These are phyloP conservation scores for Struthidea cinerea DNA, from an alignment of 2,113 vertebrate genomes.

Conservation along the genomic window DNA sequence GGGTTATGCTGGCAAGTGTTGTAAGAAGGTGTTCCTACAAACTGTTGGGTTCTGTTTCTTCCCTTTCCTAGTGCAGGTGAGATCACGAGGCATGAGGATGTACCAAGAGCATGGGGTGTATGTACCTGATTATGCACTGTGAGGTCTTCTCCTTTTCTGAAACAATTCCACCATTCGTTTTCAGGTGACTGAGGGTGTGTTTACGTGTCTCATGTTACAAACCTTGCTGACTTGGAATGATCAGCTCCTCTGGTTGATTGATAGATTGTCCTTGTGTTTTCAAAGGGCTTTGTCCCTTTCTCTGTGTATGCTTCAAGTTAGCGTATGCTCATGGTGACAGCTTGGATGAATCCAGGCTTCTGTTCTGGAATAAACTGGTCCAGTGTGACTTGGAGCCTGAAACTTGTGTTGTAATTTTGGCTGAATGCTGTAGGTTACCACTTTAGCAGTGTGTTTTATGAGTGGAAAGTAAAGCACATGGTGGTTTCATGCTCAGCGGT, in stretches of 20 bases:
- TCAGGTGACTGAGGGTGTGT: background rate
- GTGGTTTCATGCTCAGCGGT: conserved; percentile 6
- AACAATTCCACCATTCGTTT: fast-evolving
- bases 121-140: background rate
- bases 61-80: background rate
- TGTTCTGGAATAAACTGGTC: conserved; percentile 6
- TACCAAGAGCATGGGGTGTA: background rate
- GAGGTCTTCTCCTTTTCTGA: background rate
- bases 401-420: background rate
- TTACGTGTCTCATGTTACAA: background rate
- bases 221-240: background rate
- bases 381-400: background rate
- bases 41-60: background rate
- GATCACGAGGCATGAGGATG: background rate
- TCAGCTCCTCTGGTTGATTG: background rate
- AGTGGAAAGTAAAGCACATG: background rate
- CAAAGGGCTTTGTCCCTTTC: background rate
- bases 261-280: background rate
- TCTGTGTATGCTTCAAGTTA: background rate
- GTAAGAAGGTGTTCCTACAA: background rate
- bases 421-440: background rate
- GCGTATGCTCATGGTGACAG: background rate
- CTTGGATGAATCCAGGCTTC: background rate
- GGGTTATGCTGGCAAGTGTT: fast-evolving
- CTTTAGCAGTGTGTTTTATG: background rate